Percentiles rank a stretch among this genome's conserved stretches.
phyloP scores from a whole-genome alignment of 2,113 vertebrate species.

The Larimichthys crocea region DNA sequence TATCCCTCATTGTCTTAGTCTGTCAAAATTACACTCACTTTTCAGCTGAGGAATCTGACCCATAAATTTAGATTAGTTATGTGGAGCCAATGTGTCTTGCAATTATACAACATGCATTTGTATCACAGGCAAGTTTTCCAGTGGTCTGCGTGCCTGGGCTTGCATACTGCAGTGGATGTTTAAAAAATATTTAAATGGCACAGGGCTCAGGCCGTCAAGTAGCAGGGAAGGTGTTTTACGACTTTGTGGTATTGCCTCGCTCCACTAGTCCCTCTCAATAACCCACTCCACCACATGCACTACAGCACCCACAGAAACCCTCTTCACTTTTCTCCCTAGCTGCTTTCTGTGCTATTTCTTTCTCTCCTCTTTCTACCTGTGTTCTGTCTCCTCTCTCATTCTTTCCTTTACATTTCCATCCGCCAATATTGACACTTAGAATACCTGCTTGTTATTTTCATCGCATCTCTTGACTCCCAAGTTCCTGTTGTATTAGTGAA shows the following conservation, averaged over 20 bases:
- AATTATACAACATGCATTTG: constrained; percentile 22
- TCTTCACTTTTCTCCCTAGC: constrained; percentile 36
- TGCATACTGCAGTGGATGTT: constrained; percentile 61
- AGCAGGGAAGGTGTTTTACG: constrained; percentile 70
- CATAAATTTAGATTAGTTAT: constrained; percentile 28
- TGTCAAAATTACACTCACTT: background rate
- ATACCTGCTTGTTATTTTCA: constrained; percentile 39
- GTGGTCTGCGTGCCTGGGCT: constrained; percentile 5
- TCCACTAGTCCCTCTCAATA: constrained; percentile 62
- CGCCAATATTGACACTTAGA: constrained; percentile 41
- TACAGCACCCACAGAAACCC: constrained; percentile 21
- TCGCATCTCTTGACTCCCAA: constrained; percentile 49
- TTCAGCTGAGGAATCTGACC: constrained; percentile 1
- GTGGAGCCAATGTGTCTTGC: background rate
- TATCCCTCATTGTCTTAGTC: constrained; percentile 1
- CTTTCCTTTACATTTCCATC: constrained; percentile 40
- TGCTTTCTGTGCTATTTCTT: background rate
- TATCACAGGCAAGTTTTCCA: constrained; percentile 27
- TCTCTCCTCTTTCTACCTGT: background rate
- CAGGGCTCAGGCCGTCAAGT: constrained; percentile 54
- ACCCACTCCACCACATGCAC: constrained; percentile 56
- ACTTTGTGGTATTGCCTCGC: constrained; percentile 59
- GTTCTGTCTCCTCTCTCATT: constrained; percentile 15
- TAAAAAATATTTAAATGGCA: constrained; percentile 80
- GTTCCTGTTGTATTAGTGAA: constrained; percentile 60